Evolutionary conservation across 2,113 vertebrate genomes (phyloP).

Genomic region (Crypturellus undulatus): DNA sequence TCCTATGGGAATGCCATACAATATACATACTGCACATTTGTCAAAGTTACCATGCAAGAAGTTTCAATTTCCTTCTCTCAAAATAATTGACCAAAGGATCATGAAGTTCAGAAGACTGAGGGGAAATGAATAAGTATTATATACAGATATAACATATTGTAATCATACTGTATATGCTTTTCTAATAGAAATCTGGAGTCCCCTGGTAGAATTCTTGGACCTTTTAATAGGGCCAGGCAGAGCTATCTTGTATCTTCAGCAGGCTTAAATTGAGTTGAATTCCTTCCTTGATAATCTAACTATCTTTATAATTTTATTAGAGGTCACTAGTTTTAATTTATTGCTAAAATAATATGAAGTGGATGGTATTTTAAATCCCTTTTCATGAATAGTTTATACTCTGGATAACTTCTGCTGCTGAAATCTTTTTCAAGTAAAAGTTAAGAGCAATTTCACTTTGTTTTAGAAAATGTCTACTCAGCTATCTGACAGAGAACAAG

Average conservation of each 20-base stretch:
- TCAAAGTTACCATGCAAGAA: slow-evolving; percentile 44
- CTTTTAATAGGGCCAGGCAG: slow-evolving; percentile 17
- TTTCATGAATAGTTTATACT: slow-evolving; percentile 20
- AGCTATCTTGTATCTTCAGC: background rate
- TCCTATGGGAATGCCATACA: slow-evolving; percentile 36
- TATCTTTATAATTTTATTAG: slow-evolving; percentile 4
- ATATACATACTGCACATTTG: slow-evolving; percentile 42
- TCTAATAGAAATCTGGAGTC: slow-evolving; percentile 33
- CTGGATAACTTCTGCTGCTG: background rate
- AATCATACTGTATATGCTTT: slow-evolving; percentile 24
- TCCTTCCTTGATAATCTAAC: background rate
- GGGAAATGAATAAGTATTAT: slow-evolving; percentile 68
- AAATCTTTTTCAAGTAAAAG: background rate
- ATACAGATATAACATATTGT: slow-evolving; percentile 45
- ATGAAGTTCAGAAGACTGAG: slow-evolving; percentile 30
- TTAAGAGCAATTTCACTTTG: background rate
- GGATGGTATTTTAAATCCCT: slow-evolving; percentile 8
- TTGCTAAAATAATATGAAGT: slow-evolving; percentile 34
- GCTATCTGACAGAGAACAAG: background rate
- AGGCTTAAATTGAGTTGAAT: background rate
- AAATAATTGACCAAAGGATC: slow-evolving; percentile 63
- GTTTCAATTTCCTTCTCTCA: slow-evolving; percentile 65
- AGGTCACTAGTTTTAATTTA: slow-evolving; percentile 41
- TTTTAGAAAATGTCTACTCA: background rate
- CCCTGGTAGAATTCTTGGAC: slow-evolving; percentile 42